Evolutionary conservation across 1,140 invertebrate species (phyloP).

Genomic region (Sitobion miscanthi): DNA sequence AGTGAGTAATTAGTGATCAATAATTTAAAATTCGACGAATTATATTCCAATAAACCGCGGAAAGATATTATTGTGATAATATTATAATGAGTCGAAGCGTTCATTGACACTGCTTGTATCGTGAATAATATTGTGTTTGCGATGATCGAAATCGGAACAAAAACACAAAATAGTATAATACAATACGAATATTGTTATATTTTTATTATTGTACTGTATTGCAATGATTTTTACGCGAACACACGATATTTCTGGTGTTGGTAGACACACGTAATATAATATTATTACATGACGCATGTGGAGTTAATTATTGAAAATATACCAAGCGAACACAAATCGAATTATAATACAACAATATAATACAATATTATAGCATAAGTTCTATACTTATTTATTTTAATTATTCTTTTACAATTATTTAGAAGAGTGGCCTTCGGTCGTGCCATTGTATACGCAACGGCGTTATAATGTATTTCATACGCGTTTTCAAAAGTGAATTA

Average conservation of each 20-base stretch:
- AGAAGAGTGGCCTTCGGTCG: no score
- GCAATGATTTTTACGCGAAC: not conserved
- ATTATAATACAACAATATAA: no score
- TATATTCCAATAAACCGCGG: not conserved
- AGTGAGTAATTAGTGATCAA: not conserved
- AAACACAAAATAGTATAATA: not conserved
- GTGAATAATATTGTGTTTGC: not conserved
- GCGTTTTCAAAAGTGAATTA: not conserved
- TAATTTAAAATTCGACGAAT: not conserved
- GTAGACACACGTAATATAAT: not conserved
- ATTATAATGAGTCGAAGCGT: not conserved
- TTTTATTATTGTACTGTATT: not conserved
- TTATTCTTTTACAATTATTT: no score
- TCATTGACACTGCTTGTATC: not conserved
- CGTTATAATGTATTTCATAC: not conserved
- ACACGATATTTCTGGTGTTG: not conserved
- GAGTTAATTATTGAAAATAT: not conserved
- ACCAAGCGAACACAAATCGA: no score
- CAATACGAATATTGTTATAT: not conserved
- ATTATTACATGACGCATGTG: not conserved
- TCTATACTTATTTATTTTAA: no score
- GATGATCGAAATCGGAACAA: not conserved
- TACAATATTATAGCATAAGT: no score
- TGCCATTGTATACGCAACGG: not conserved
- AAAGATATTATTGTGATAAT: not conserved